Conservation (phyloP, 2,113 vertebrate genomes). For the Carassius gibelio region DNA sequence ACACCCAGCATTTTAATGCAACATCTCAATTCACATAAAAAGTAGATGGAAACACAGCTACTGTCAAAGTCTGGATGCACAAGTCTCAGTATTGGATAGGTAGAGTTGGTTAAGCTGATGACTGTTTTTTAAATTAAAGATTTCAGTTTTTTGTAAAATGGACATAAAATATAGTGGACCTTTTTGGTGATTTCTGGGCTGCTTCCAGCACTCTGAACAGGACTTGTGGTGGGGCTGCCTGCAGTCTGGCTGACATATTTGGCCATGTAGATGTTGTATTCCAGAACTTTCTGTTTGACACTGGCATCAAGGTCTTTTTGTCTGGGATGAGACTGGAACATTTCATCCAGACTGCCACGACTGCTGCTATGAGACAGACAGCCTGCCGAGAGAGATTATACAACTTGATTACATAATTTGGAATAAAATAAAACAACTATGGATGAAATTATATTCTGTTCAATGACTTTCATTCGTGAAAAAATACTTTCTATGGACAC, state of each 20-base stretch:
- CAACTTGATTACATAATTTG: neutral
- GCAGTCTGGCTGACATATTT: constrained; percentile 82
- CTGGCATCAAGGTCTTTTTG: constrained; percentile 80
- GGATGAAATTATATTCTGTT: no score
- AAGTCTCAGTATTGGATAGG: neutral
- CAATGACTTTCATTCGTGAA: no score
- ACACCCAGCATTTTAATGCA: no score
- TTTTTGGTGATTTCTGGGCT: constrained; percentile 88
- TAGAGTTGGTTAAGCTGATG: no score
- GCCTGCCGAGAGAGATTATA: constrained; percentile 69
- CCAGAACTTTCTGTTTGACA: constrained; percentile 85
- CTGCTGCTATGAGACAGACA: constrained; percentile 86
- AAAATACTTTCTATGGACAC: no score
- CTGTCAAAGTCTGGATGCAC: neutral
- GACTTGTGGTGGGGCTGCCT: constrained; percentile 82
- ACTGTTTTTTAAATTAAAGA: neutral
- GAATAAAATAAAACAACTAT: no score
- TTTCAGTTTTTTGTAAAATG: neutral
- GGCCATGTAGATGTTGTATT: constrained; percentile 94
- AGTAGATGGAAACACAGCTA: neutral
- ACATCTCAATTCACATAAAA: no score
- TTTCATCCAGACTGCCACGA: constrained; percentile 87
- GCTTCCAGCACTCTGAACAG: constrained; percentile 83
- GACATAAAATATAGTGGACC: constrained; percentile 69
- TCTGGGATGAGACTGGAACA: constrained; percentile 78